phyloP scores from a whole-genome alignment of 2,888 invertebrate species.

The Taphrorychus bicolor region DNA sequence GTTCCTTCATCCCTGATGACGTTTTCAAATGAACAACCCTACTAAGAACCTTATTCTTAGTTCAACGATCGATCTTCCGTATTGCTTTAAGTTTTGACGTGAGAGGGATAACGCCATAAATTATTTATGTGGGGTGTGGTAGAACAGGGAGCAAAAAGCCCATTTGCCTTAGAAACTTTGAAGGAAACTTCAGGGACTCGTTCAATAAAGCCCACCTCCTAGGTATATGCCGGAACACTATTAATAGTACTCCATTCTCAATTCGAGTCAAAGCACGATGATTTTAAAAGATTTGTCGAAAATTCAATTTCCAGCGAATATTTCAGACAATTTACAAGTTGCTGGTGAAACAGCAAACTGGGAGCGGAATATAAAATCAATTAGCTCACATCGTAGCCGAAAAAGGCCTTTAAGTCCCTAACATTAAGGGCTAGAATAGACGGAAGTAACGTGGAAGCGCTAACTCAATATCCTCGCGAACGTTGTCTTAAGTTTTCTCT shows the following conservation, averaged over 20 bases:
- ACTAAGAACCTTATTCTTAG: slow-evolving; percentile 25
- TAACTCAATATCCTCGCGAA: slow-evolving; percentile 59
- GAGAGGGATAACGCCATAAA: slow-evolving; percentile 22
- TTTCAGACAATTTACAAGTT: slow-evolving; percentile 38
- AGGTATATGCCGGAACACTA: too few species aligned
- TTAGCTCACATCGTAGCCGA: slow-evolving; percentile 38
- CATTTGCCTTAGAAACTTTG: slow-evolving; percentile 3
- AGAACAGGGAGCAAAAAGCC: slow-evolving; percentile 13
- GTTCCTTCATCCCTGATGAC: too few species aligned
- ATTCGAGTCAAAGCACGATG: not conserved
- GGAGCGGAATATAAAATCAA: slow-evolving; percentile 48
- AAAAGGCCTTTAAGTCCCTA: slow-evolving; percentile 40
- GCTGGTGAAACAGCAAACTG: slow-evolving; percentile 33
- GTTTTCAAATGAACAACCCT: too few species aligned
- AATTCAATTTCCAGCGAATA: slow-evolving; percentile 13
- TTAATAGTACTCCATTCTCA: slow-evolving; percentile 18
- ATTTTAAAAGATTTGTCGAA: not conserved
- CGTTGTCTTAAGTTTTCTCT: slow-evolving; percentile 61
- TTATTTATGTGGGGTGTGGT: slow-evolving; percentile 10
- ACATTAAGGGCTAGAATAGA: slow-evolving; percentile 18
- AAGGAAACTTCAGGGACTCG: not conserved
- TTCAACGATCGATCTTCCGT: slow-evolving; percentile 29
- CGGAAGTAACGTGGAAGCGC: slow-evolving; percentile 49
- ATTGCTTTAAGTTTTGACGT: slow-evolving; percentile 26
- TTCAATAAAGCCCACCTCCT: not conserved